Evolutionary conservation across 2,888 invertebrate genomes (phyloP).

Genomic region (Corbicula japonica): DNA sequence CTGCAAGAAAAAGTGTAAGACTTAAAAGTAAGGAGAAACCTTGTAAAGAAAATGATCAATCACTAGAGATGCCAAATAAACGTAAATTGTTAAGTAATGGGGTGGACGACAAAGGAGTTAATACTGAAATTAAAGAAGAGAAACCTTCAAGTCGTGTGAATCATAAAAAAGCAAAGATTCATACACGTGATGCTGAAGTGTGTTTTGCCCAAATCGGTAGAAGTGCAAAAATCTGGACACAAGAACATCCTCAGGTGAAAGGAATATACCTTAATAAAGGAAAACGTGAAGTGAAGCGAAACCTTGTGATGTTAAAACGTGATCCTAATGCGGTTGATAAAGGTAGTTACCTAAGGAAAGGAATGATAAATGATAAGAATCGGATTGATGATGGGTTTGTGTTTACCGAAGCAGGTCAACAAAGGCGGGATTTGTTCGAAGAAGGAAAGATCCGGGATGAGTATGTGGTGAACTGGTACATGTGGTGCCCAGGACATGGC

Average conservation of each 20-base stretch:
- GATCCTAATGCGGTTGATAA: constrained; percentile 75
- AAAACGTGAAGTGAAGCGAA: constrained; percentile 79
- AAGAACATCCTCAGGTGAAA: constrained; percentile 74
- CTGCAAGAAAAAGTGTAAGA: neutral
- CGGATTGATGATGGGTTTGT: constrained; percentile 82
- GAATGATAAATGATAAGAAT: constrained; percentile 76
- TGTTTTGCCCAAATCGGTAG: constrained; percentile 71
- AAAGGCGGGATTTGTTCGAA: constrained; percentile 67
- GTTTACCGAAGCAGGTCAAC: constrained; percentile 75
- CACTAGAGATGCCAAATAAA: too few species aligned
- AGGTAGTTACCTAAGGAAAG: constrained; percentile 78
- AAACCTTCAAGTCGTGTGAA: neutral
- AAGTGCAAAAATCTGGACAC: constrained; percentile 70
- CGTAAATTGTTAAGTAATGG: too few species aligned
- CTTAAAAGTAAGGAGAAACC: neutral
- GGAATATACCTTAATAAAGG: constrained; percentile 81
- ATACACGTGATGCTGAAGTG: constrained; percentile 50
- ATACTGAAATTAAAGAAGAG: neutral
- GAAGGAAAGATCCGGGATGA: constrained; percentile 74
- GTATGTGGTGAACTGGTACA: constrained; percentile 83
- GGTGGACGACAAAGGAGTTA: too few species aligned
- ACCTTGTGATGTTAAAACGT: constrained; percentile 72
- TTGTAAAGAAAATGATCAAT: too few species aligned
- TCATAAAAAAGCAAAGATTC: constrained; percentile 17
- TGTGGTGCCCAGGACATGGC: constrained; percentile 83